Evolutionary conservation across 2,888 invertebrate genomes (phyloP).

Genomic region (Baronia brevicornis): DNA sequence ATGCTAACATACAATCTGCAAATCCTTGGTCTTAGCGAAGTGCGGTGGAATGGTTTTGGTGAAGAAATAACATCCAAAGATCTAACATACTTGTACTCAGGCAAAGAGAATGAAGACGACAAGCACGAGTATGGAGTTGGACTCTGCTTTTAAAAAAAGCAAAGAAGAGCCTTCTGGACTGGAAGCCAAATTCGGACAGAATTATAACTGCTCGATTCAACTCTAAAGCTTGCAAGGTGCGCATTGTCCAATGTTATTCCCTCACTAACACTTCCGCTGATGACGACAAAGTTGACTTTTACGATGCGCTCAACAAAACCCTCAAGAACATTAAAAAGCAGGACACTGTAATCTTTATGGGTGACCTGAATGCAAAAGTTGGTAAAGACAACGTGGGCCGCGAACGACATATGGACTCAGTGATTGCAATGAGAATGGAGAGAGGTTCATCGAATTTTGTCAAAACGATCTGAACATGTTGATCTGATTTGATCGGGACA

Average conservation of each 20-base stretch:
- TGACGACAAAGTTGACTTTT: slow-evolving; percentile 6
- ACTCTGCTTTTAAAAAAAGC: no score
- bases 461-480: neutral
- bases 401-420: slow-evolving; percentile 2
- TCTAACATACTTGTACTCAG: no score
- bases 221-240: slow-evolving; percentile 5
- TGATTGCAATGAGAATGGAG: slow-evolving; percentile 6
- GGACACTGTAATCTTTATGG: slow-evolving; percentile 1
- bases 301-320: neutral
- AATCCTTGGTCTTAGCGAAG: slow-evolving; percentile 4
- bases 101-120: no score
- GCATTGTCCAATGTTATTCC: slow-evolving; percentile 11
- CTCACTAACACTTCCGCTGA: slow-evolving; percentile 7
- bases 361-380: slow-evolving; percentile 6
- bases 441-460: slow-evolving; percentile 5
- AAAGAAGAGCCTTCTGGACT: no score
- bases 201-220: slow-evolving; percentile 13
- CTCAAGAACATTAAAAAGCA: slow-evolving; percentile 3
- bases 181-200: no score
- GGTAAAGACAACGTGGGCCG: neutral
- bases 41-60: no score
- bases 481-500: slow-evolving; percentile 7
- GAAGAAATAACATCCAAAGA: no score
- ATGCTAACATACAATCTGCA: slow-evolving; percentile 10
- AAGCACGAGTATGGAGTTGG: no score